Evolutionary conservation across 2,797 vertebrate species (phyloP).

Genomic region (Valencia hispanica): DNA sequence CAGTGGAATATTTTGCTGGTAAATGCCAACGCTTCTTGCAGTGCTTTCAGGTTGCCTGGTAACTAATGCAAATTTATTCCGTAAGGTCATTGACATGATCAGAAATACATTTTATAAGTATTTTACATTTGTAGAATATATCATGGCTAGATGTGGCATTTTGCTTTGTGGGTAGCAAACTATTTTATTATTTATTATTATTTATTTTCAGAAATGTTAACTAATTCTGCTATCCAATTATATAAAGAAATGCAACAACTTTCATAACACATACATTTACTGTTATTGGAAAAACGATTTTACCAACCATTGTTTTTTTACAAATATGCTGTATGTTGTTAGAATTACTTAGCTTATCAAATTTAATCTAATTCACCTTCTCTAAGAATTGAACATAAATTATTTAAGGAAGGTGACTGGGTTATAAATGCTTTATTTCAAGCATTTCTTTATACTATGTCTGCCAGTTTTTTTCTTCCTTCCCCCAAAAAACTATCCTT

Average conservation of each 20-base stretch:
- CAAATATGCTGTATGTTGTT: not conserved
- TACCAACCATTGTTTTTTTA: not conserved
- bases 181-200: not conserved
- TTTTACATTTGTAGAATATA: conserved; percentile 3
- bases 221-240: not conserved
- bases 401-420: not conserved
- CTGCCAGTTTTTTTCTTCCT: not conserved
- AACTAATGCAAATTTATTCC: conserved; percentile 19
- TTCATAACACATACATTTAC: not conserved
- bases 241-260: not conserved
- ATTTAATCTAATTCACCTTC: not conserved
- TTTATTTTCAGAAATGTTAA: not conserved
- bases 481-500: not conserved
- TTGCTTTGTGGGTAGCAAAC: not conserved
- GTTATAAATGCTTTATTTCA: not conserved
- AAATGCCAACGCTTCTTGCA: conserved; percentile 10
- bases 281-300: not conserved
- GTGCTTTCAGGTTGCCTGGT: conserved; percentile 35
- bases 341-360: not conserved
- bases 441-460: not conserved
- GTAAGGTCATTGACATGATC: not conserved
- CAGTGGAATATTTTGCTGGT: not conserved
- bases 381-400: not conserved
- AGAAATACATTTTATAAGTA: conserved; percentile 4
- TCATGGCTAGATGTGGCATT: not conserved